These are phyloP conservation scores for Melinopterus prodromus DNA, from an alignment of 2,888 invertebrate species.

Conservation along the genomic window DNA sequence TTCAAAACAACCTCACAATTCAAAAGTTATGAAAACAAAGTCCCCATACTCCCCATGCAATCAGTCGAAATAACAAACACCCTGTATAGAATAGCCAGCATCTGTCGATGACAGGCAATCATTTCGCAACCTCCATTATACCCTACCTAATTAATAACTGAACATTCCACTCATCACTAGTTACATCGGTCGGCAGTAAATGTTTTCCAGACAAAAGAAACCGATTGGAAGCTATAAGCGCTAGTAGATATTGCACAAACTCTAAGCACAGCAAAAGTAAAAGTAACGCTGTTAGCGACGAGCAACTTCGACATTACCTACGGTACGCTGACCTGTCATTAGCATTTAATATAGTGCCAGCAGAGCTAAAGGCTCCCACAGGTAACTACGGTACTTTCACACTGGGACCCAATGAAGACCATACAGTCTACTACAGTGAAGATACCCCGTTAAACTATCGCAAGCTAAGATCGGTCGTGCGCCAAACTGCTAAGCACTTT, in stretches of 20 bases:
- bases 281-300: slow-evolving; percentile 20
- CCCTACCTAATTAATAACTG: not conserved
- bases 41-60: no score
- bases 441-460: not conserved
- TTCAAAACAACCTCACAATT: no score
- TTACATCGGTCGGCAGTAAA: not conserved
- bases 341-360: slow-evolving; percentile 28
- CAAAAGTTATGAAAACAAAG: no score
- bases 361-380: slow-evolving; percentile 11
- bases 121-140: not conserved
- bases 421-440: not conserved
- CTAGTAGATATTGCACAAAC: not conserved
- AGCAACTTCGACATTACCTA: slow-evolving; percentile 16
- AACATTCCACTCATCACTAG: not conserved
- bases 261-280: slow-evolving; percentile 19
- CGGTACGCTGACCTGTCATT: slow-evolving; percentile 30
- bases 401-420: not conserved
- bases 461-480: not conserved
- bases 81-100: not conserved
- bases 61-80: not conserved
- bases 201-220: not conserved
- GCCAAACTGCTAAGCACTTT: not conserved
- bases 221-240: not conserved
- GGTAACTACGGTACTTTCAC: slow-evolving; percentile 5
- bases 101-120: not conserved